These are phyloP conservation scores for Macroramphosus scolopax DNA, from an alignment of 2,797 vertebrate genomes.

Conservation along the genomic window DNA sequence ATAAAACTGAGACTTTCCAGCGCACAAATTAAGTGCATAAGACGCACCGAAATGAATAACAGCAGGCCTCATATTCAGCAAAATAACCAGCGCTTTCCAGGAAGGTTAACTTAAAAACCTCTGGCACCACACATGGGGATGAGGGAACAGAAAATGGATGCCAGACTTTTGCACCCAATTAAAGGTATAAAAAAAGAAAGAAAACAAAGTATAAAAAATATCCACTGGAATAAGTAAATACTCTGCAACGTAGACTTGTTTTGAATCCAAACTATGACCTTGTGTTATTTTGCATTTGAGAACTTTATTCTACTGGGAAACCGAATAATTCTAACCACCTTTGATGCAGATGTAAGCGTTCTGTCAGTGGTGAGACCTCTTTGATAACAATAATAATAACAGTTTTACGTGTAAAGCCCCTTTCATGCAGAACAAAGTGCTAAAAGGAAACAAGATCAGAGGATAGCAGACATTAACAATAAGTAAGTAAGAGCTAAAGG, in stretches of 20 bases:
- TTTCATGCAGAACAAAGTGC: too few species aligned
- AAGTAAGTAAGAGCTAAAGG: too few species aligned
- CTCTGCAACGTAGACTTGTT: constrained; percentile 35
- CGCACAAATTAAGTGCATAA: constrained; percentile 47
- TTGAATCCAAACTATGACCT: constrained; percentile 22
- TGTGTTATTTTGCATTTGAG: constrained; percentile 26
- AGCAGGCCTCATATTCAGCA: constrained; percentile 58
- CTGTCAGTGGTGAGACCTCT: constrained; percentile 6
- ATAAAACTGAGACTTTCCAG: constrained; percentile 49
- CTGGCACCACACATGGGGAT: constrained; percentile 45
- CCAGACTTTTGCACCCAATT: constrained; percentile 69
- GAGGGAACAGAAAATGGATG: constrained; percentile 63
- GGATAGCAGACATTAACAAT: too few species aligned
- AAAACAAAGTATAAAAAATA: constrained; percentile 47
- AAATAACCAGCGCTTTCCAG: constrained; percentile 58
- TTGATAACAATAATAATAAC: not conserved
- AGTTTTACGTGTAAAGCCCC: too few species aligned
- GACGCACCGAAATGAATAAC: constrained; percentile 44
- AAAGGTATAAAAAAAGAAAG: constrained; percentile 45
- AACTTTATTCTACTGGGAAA: constrained; percentile 19
- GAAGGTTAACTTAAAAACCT: constrained; percentile 59
- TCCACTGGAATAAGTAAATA: constrained; percentile 39
- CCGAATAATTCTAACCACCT: constrained; percentile 4
- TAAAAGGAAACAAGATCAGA: too few species aligned
- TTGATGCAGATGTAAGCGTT: constrained; percentile 5